These are phyloP conservation scores for Connochaetes taurinus DNA, from an alignment of 2,113 vertebrate species.

Conservation along the genomic window DNA sequence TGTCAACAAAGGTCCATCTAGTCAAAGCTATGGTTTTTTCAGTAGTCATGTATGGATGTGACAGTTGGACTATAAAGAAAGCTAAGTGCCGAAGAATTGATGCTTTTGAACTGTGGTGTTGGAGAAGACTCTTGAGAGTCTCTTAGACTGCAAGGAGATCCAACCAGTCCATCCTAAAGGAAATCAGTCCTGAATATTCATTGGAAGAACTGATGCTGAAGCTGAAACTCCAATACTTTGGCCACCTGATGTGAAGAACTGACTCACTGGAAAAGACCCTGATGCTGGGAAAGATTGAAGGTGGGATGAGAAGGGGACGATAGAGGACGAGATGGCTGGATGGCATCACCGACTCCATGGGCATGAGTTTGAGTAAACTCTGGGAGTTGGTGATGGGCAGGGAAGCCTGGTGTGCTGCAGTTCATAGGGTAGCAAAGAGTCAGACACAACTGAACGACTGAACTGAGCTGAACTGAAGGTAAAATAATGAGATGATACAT, in stretches of 20 bases:
- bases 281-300: neutral
- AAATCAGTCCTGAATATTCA: neutral
- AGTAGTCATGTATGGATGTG: neutral
- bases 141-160: neutral
- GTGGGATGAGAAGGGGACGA: accelerated
- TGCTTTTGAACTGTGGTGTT: neutral
- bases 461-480: neutral
- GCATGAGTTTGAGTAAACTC: neutral
- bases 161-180: neutral
- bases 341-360: neutral
- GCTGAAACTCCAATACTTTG: neutral
- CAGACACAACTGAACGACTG: neutral
- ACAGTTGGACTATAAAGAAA: neutral
- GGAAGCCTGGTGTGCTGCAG: neutral
- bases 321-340: neutral
- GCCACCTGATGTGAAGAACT: neutral
- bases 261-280: neutral
- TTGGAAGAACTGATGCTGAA: neutral
- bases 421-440: neutral
- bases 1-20: neutral
- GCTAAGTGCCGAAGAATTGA: neutral
- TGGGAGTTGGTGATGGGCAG: neutral
- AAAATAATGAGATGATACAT: neutral
- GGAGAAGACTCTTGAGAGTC: neutral
- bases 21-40: neutral